Evolutionary conservation across 2,888 invertebrate species (phyloP), one percentile per base, ranked within the genome.

Genomic region (Brachyopa scutellaris): DNA sequence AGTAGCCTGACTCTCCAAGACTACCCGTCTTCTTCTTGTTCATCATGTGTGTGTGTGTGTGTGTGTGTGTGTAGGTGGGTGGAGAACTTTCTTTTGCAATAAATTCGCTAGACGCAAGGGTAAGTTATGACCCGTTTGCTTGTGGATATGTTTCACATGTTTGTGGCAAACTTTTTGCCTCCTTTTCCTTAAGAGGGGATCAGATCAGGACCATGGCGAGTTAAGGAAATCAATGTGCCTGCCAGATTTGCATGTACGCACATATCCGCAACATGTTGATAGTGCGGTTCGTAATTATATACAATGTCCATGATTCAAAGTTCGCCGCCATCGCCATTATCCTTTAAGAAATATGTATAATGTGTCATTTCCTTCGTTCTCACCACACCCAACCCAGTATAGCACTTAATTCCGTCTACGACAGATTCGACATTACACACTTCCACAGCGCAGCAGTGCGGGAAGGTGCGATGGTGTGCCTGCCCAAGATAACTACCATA

Each of bases 401-500:
- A 40, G 40, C n/a, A 15, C 17, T 57, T 47, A 45, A 55, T 55
- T 45, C 55, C 11, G 55, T 67, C 67, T 67, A 55, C 67, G 36
- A 55, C 33, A 55, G 17, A 57, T 69, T 55, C 36, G 67, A 47
- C 55, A 57, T 55, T 47, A 45, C 33, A 36, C 23, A 29, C 17
- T 42, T 13, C 26, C 29, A 21, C n/a, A 9, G 29, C 9, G 13
- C 9, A 4, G 51, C 31, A 19, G 29, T 21, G 23, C 33, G 9
- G 8, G 8, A 45, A 38, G 64, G 55, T 23, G 23, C 17, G 15
- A 29, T 59, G 29, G 83, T 69, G 83, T 84, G 84, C 72, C 83
- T 66, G 53, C 64, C 61, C 38, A 66, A 85, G 84, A 85, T 85
- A 85, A 85, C 70, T 85, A 77, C 78, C 76, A 45, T 84, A 85